phyloP scores from a whole-genome alignment of 2,888 invertebrate genomes.

The Timandra comae region DNA sequence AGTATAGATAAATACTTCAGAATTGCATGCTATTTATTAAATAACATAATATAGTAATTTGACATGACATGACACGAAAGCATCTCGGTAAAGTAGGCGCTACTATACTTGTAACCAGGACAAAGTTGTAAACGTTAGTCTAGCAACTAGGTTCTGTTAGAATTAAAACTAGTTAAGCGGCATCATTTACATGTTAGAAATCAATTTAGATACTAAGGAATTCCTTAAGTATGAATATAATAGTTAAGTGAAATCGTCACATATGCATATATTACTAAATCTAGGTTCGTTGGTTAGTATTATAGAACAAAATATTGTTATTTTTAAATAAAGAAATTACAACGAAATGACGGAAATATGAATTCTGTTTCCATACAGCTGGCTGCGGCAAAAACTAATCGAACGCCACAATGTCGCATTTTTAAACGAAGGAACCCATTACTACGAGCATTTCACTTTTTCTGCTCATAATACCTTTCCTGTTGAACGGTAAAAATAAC shows the following conservation, averaged over 20 bases:
- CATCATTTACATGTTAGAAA: neutral
- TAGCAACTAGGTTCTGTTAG: conserved; percentile 5
- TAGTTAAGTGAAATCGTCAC: conserved; percentile 1
- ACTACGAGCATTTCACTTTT: neutral
- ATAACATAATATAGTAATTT: too few species aligned
- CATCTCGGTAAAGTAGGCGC: conserved; percentile 1
- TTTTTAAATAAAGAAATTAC: too few species aligned
- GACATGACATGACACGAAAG: conserved; percentile 1
- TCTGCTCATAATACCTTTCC: conserved; percentile 15
- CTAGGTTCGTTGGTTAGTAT: neutral
- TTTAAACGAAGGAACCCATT: neutral
- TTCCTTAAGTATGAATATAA: too few species aligned
- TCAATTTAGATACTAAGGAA: too few species aligned
- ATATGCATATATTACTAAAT: too few species aligned
- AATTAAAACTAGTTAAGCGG: conserved; percentile 1
- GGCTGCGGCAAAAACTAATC: too few species aligned
- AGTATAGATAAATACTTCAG: too few species aligned
- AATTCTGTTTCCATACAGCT: too few species aligned
- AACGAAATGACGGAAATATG: too few species aligned
- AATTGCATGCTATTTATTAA: too few species aligned
- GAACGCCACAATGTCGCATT: too few species aligned
- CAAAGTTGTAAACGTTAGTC: conserved; percentile 16
- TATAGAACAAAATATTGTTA: too few species aligned
- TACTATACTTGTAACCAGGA: conserved; percentile 16
- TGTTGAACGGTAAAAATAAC: conserved; percentile 65